Evolutionary conservation across 2,888 invertebrate species (phyloP).

Genomic region (Sarcophaga rosellei): DNA sequence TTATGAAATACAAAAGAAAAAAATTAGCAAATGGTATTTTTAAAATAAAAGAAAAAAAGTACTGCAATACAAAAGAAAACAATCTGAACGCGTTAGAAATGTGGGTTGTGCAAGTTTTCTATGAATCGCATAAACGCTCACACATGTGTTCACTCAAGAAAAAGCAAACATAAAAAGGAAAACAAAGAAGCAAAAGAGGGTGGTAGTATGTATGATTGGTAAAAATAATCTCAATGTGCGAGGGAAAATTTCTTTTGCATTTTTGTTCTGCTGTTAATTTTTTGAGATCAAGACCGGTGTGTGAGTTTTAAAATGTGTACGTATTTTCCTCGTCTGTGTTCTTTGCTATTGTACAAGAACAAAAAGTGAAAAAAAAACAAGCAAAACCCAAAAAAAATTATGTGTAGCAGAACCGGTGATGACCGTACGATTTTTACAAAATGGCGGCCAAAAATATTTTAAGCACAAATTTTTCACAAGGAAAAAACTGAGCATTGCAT

Average conservation of each 20-base stretch:
- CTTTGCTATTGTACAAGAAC: slow-evolving; percentile 21
- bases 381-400: slow-evolving; percentile 47
- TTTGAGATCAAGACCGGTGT: slow-evolving; percentile 56
- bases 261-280: slow-evolving; percentile 14
- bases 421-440: slow-evolving; percentile 61
- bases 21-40: slow-evolving; percentile 32
- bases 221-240: slow-evolving; percentile 32
- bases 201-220: not conserved
- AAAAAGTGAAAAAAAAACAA: slow-evolving; percentile 23
- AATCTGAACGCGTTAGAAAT: slow-evolving; percentile 21
- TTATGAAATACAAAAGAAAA: not conserved
- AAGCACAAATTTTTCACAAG: slow-evolving; percentile 65
- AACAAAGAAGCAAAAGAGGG: not conserved
- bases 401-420: slow-evolving; percentile 59
- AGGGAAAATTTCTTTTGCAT: slow-evolving; percentile 46
- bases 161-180: not conserved
- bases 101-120: slow-evolving; percentile 49
- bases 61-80: slow-evolving; percentile 28
- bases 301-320: slow-evolving; percentile 18
- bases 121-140: slow-evolving; percentile 17
- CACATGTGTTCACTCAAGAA: slow-evolving; percentile 8
- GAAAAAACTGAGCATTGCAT: slow-evolving; percentile 40
- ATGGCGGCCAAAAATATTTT: slow-evolving; percentile 64
- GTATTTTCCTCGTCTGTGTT: slow-evolving; percentile 13
- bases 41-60: not conserved